These are phyloP conservation scores for Phalacrocorax brasilianus DNA, from an alignment of 2,113 vertebrate species.

Conservation along the genomic window DNA sequence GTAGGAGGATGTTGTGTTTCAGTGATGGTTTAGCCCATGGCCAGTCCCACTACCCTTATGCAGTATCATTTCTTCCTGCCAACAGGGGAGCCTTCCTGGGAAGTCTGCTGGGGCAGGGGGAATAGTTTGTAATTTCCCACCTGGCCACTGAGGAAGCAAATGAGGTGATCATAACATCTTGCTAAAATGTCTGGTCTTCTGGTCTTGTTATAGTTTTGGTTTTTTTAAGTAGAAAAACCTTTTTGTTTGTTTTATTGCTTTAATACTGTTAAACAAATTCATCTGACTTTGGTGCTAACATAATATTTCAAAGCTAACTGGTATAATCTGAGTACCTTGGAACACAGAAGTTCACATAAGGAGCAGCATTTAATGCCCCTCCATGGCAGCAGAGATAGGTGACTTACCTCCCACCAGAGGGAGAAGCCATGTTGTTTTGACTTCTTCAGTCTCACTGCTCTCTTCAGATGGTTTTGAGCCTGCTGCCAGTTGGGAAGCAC, in stretches of 20 bases:
- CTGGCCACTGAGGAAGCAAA: neutral
- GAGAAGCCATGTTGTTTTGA: neutral
- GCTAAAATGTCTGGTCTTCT: neutral
- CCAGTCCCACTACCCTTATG: neutral
- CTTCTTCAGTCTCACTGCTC: neutral
- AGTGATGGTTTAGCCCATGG: neutral
- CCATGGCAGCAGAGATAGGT: neutral
- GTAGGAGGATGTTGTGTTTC: neutral
- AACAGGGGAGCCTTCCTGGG: neutral
- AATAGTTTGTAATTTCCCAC: neutral
- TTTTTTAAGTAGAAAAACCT: neutral
- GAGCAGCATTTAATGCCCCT: neutral
- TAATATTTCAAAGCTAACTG: neutral
- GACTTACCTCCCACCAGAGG: neutral
- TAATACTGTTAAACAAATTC: neutral
- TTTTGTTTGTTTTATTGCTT: neutral
- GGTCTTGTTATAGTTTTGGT: neutral
- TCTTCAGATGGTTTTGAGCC: neutral
- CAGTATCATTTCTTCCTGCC: neutral
- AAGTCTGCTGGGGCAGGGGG: rapidly evolving
- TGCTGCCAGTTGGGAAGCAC: neutral
- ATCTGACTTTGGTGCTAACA: neutral
- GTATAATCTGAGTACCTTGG: neutral
- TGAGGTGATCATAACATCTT: neutral
- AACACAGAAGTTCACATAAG: neutral